Evolutionary conservation across 2,888 invertebrate genomes (phyloP).

Genomic region (Melipona beecheii): DNA sequence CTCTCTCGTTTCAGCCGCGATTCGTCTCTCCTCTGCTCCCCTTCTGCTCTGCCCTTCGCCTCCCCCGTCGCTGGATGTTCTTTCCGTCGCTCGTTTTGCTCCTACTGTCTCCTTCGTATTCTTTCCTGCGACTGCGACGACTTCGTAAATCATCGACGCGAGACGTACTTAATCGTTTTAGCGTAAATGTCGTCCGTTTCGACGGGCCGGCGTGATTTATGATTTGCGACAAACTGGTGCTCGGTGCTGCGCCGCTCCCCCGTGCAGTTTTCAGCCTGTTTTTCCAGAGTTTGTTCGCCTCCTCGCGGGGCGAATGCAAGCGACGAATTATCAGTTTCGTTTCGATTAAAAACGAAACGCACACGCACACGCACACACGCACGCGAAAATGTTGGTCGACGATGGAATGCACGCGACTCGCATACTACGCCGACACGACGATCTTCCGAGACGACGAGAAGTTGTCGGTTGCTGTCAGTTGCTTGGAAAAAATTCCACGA

Average conservation of each 20-base stretch:
- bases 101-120: constrained; percentile 40
- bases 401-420: neutral
- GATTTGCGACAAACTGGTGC: constrained; percentile 35
- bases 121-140: constrained; percentile 28
- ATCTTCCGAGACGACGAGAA: neutral
- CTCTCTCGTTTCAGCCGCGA: constrained; percentile 5
- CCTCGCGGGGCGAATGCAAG: too few relatives aligned
- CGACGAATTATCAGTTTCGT: constrained; percentile 5
- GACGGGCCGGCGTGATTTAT: constrained; percentile 49
- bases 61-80: neutral
- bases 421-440: neutral
- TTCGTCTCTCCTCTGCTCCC: neutral
- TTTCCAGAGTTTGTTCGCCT: too few relatives aligned
- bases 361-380: neutral
- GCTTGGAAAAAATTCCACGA: neutral
- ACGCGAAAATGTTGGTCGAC: neutral
- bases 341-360: neutral
- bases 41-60: neutral
- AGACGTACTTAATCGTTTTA: constrained; percentile 58
- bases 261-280: neutral
- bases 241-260: neutral
- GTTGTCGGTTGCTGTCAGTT: neutral
- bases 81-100: constrained; percentile 31
- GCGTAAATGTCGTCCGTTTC: constrained; percentile 53
- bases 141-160: constrained; percentile 58